These are phyloP conservation scores for Schrankia costaestrigalis DNA, from an alignment of 2,888 invertebrate genomes.

Conservation along the genomic window DNA sequence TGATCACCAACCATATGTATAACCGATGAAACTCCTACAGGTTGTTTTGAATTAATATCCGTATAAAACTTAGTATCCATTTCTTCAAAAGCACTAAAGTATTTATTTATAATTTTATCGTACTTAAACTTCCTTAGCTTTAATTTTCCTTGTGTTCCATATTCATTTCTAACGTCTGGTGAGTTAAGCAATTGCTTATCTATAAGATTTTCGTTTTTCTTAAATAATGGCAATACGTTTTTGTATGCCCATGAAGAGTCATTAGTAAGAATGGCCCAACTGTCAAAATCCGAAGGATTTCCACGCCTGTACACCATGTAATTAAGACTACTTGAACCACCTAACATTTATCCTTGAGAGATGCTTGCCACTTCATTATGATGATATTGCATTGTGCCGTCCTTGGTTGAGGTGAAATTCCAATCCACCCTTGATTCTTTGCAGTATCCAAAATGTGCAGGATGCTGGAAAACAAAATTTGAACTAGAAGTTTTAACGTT, in stretches of 20 bases:
- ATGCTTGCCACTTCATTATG: constrained; percentile 16
- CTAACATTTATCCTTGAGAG: constrained; percentile 41
- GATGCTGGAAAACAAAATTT: constrained; percentile 30
- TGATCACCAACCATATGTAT: constrained; percentile 64
- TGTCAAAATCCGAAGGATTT: constrained; percentile 30
- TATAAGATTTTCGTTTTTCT: constrained; percentile 31
- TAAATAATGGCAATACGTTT: constrained; percentile 30
- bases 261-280: constrained; percentile 25
- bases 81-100: constrained; percentile 54
- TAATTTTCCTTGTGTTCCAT: constrained; percentile 57
- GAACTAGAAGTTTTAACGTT: too few relatives aligned
- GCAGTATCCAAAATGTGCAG: constrained; percentile 21
- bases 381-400: constrained; percentile 13
- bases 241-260: constrained; percentile 34
- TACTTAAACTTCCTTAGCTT: constrained; percentile 44
- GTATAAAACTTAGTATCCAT: constrained; percentile 52
- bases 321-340: constrained; percentile 39
- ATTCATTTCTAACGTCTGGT: constrained; percentile 21
- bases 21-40: constrained; percentile 60
- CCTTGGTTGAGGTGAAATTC: constrained; percentile 35
- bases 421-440: constrained; percentile 31
- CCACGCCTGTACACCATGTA: constrained; percentile 36
- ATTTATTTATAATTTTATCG: constrained; percentile 18
- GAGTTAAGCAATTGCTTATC: constrained; percentile 23
- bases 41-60: constrained; percentile 11